Percentiles rank a stretch among this genome's conserved stretches.
phyloP scores from a whole-genome alignment of 2,113 vertebrate genomes.

The Eira barbara region DNA sequence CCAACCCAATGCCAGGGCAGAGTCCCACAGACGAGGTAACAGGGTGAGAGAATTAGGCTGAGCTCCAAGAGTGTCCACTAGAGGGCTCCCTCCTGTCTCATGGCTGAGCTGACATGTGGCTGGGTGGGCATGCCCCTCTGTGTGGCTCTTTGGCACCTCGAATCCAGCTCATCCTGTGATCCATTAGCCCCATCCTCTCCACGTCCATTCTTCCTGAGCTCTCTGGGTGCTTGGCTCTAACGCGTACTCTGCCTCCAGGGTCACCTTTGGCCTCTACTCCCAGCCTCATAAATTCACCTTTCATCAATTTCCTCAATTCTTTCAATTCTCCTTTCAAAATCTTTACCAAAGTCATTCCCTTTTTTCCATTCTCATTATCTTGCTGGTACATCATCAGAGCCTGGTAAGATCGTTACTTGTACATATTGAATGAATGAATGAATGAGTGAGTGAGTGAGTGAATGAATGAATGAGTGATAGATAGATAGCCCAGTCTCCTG shows the following conservation, averaged over 20 bases:
- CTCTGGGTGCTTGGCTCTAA: background rate
- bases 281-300: background rate
- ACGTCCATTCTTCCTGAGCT: background rate
- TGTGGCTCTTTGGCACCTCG: background rate
- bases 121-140: fast-evolving
- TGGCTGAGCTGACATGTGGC: background rate
- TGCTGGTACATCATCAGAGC: background rate
- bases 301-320: background rate
- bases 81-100: background rate
- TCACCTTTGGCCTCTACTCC: background rate
- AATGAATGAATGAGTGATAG: background rate
- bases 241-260: background rate
- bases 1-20: background rate
- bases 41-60: background rate
- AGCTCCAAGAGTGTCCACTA: background rate
- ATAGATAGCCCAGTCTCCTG: background rate
- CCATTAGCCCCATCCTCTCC: background rate
- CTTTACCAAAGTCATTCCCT: background rate
- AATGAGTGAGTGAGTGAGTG: background rate
- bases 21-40: fast-evolving
- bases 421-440: background rate
- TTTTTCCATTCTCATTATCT: background rate
- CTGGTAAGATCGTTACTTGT: background rate
- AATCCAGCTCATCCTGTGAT: background rate
- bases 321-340: background rate